phyloP scores from a whole-genome alignment of 2,888 invertebrate species.

The Panzeria rudis region DNA sequence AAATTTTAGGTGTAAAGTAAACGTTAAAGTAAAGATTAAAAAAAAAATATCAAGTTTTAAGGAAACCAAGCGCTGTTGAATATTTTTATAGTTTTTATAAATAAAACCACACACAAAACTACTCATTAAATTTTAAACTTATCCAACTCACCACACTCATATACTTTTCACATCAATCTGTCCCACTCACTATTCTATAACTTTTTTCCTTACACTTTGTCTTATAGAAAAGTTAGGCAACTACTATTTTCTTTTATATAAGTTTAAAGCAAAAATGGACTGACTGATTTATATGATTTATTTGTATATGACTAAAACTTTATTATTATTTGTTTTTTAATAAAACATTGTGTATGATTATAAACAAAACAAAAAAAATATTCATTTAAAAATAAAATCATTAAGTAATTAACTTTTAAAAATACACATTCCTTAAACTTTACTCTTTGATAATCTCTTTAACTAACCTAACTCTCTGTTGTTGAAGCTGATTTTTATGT shows the following conservation, averaged over 20 bases:
- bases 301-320: constrained; percentile 22
- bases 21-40: constrained; percentile 59
- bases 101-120: constrained; percentile 56
- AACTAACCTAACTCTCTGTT: neutral
- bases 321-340: constrained; percentile 9
- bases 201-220: neutral
- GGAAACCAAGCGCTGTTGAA: constrained; percentile 78
- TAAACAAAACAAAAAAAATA: constrained; percentile 10
- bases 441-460: constrained; percentile 5
- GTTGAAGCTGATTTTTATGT: constrained; percentile 67
- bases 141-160: neutral
- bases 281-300: constrained; percentile 63
- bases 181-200: neutral
- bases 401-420: constrained; percentile 66
- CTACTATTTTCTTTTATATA: constrained; percentile 53
- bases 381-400: constrained; percentile 45
- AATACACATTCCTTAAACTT: constrained; percentile 65
- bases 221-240: constrained; percentile 2
- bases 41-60: constrained; percentile 72
- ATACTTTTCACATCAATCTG: neutral
- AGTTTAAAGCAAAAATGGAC: constrained; percentile 71
- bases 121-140: constrained; percentile 67
- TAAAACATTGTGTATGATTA: constrained; percentile 61
- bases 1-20: constrained; percentile 70
- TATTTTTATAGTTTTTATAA: constrained; percentile 72